Percentiles rank a stretch among this genome's conserved stretches.
phyloP scores from a whole-genome alignment of 2,888 invertebrate species.

The Epistrophella euchroma region DNA sequence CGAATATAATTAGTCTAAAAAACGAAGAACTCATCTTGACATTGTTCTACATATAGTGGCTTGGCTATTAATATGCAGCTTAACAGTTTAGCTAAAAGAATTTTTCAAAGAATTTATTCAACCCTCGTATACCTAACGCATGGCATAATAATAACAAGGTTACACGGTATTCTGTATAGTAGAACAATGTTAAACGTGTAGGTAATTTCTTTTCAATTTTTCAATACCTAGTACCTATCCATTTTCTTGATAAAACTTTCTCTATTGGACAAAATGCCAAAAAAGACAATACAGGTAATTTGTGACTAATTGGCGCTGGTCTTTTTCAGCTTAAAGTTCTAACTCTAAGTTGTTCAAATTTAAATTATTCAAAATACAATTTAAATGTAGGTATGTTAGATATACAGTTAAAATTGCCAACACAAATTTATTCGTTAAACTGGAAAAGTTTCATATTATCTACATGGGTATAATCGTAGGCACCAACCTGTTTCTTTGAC shows the following conservation, averaged over 20 bases:
- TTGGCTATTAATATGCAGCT: background rate
- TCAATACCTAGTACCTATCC: background rate
- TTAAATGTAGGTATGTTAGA: background rate
- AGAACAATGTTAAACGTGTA: background rate
- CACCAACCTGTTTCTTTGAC: conserved; percentile 7
- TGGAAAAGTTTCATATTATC: conserved; percentile 15
- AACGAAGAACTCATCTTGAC: background rate
- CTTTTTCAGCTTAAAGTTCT: background rate
- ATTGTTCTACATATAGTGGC: background rate
- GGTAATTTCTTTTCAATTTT: background rate
- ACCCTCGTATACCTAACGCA: background rate
- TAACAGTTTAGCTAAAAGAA: background rate
- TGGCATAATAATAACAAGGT: background rate
- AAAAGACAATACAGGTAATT: background rate
- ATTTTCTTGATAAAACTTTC: background rate
- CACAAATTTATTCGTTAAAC: conserved; percentile 9
- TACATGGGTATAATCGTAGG: background rate
- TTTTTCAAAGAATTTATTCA: background rate
- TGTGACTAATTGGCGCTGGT: conserved; percentile 3
- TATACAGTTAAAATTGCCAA: conserved; percentile 1
- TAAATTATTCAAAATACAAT: background rate
- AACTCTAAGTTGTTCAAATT: background rate
- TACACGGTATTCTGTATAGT: background rate
- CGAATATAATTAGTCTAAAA: background rate
- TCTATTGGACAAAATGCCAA: background rate